Evolutionary conservation across 2,888 invertebrate genomes (phyloP).

Genomic region (Microchrysa polita): DNA sequence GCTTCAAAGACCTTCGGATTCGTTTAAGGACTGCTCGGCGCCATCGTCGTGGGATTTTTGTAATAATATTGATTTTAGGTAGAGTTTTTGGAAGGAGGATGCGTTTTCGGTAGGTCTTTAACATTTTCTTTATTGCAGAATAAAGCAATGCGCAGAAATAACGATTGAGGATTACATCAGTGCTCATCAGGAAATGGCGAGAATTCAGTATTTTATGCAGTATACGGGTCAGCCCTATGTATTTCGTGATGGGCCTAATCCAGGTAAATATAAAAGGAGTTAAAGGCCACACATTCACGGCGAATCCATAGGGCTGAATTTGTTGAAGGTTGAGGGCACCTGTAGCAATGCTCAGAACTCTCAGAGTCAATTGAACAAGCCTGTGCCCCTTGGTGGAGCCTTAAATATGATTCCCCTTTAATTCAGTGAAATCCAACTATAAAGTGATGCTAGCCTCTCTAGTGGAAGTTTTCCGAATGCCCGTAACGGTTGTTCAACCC

Average conservation of each 20-base stretch:
- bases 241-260: slow-evolving; percentile 84
- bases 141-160: slow-evolving; percentile 84
- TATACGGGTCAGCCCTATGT: slow-evolving; percentile 79
- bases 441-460: too few species aligned
- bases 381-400: too few species aligned
- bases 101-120: neutral
- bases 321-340: too few species aligned
- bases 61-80: slow-evolving; percentile 85
- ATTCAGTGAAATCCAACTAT: too few species aligned
- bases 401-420: neutral
- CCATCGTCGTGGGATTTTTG: slow-evolving; percentile 88
- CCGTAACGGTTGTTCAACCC: too few species aligned
- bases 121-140: slow-evolving; percentile 66
- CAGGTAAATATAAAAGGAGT: slow-evolving; percentile 67
- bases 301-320: too few species aligned
- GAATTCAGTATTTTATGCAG: slow-evolving; percentile 82
- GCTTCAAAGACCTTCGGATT: slow-evolving; percentile 78
- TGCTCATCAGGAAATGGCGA: slow-evolving; percentile 85
- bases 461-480: too few species aligned
- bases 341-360: too few species aligned
- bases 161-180: slow-evolving; percentile 80
- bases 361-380: too few species aligned
- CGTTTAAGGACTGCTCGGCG: slow-evolving; percentile 72
- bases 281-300: neutral
- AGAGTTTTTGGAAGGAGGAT: slow-evolving; percentile 45